These are phyloP conservation scores for Melipona quadrifasciata DNA, from an alignment of 1,140 invertebrate genomes.

Conservation along the genomic window DNA sequence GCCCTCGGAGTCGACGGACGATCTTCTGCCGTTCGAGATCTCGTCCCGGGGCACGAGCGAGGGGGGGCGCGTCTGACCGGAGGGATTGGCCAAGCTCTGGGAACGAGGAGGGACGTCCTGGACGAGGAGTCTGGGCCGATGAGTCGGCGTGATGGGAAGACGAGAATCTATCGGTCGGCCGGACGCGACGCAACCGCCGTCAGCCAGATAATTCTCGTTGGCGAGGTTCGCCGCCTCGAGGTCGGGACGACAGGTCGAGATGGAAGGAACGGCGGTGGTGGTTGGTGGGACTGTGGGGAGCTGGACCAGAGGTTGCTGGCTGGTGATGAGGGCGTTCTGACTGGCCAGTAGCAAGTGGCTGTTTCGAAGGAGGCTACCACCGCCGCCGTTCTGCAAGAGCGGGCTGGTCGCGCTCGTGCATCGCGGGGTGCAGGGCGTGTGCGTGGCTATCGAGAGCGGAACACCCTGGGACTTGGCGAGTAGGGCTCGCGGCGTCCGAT, in stretches of 20 bases:
- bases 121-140: conserved; percentile 44
- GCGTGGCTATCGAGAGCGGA: conserved; percentile 65
- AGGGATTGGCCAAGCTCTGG: background rate
- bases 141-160: conserved; percentile 70
- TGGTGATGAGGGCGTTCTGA: conserved; percentile 68
- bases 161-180: conserved; percentile 49
- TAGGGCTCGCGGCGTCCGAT: conserved; percentile 74
- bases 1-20: conserved; percentile 76
- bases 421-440: conserved; percentile 37
- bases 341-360: conserved; percentile 64
- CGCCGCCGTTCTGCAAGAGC: conserved; percentile 44
- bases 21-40: conserved; percentile 38
- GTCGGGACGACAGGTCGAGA: background rate
- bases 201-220: conserved; percentile 21
- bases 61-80: background rate
- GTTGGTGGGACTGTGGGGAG: conserved; percentile 7
- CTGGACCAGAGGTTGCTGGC: conserved; percentile 34
- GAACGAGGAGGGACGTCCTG: background rate
- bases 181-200: conserved; percentile 30
- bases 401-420: conserved; percentile 42
- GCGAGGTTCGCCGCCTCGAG: conserved; percentile 9
- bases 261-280: background rate
- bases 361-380: conserved; percentile 44
- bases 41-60: conserved; percentile 15
- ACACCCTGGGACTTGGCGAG: conserved; percentile 71